A percentile compares a stretch with the other conserved stretches of the same genome.
phyloP scores from a whole-genome alignment of 2,888 invertebrate species.

The Nomada flava region DNA sequence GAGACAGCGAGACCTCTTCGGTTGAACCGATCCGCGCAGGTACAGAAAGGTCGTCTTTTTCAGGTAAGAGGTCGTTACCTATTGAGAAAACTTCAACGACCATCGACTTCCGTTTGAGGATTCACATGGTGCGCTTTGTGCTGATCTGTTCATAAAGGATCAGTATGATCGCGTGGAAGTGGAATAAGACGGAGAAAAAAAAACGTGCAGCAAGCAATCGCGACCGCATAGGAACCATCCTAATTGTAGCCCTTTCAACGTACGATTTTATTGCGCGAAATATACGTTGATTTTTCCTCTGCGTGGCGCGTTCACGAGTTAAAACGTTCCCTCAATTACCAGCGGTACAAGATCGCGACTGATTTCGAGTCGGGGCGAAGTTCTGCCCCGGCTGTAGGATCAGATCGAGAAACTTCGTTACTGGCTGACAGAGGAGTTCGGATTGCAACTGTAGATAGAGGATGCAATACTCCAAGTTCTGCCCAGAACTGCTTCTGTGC shows the following conservation, averaged over 20 bases:
- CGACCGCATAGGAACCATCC: background rate
- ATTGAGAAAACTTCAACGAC: conserved; percentile 61
- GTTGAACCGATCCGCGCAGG: conserved; percentile 36
- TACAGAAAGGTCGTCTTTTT: conserved; percentile 50
- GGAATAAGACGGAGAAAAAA: background rate
- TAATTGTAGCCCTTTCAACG: conserved; percentile 28
- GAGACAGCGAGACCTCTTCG: background rate
- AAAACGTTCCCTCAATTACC: background rate
- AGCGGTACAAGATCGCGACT: background rate
- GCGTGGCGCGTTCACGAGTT: background rate
- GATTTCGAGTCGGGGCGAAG: conserved; percentile 14
- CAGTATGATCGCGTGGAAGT: conserved; percentile 12
- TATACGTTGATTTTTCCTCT: background rate
- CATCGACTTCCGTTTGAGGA: conserved; percentile 60
- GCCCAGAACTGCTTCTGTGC: background rate
- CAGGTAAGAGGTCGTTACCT: conserved; percentile 57
- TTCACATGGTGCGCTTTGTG: conserved; percentile 56
- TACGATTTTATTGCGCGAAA: background rate
- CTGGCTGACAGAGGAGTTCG: conserved; percentile 17
- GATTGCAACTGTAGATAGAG: conserved; percentile 18
- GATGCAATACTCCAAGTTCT: conserved; percentile 10
- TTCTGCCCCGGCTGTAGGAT: conserved; percentile 18
- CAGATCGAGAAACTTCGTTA: conserved; percentile 33
- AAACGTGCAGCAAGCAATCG: background rate
- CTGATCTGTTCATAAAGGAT: conserved; percentile 46